phyloP scores from a whole-genome alignment of 2,113 vertebrate genomes.

The Sinocyclocheilus rhinocerous region DNA sequence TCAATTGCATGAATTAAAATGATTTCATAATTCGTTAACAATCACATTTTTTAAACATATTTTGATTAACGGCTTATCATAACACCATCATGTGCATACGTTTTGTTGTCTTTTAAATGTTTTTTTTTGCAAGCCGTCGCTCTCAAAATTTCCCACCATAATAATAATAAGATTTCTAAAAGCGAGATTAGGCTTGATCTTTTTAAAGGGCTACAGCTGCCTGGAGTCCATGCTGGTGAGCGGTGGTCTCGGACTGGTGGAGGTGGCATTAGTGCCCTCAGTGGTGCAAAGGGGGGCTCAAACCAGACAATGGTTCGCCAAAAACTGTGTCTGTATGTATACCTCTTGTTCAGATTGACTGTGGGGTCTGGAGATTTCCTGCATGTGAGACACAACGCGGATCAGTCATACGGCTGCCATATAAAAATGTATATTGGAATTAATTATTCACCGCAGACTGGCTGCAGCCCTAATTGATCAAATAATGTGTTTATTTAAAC shows the following conservation, averaged over 20 bases:
- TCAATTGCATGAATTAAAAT: background rate
- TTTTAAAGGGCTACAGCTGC: slow-evolving; percentile 49
- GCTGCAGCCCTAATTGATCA: slow-evolving; percentile 31
- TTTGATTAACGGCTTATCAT: background rate
- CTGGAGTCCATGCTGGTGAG: slow-evolving; percentile 54
- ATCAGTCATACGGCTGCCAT: slow-evolving; percentile 29
- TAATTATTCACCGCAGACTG: slow-evolving; percentile 35
- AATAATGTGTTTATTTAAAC: slow-evolving; percentile 38
- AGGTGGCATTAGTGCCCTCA: slow-evolving; percentile 60
- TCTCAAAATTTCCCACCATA: slow-evolving; percentile 11
- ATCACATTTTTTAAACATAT: background rate
- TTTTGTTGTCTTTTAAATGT: background rate
- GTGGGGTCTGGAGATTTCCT: slow-evolving; percentile 40
- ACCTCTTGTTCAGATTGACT: slow-evolving; percentile 50
- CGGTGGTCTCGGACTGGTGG: slow-evolving; percentile 50
- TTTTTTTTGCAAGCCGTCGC: background rate
- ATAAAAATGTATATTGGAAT: slow-evolving; percentile 39
- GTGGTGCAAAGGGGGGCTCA: slow-evolving; percentile 56
- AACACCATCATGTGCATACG: background rate
- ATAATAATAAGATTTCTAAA: slow-evolving; percentile 12
- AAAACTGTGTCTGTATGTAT: slow-evolving; percentile 56
- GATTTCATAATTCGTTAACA: background rate
- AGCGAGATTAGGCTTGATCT: slow-evolving; percentile 18
- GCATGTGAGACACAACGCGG: slow-evolving; percentile 18
- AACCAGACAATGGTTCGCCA: slow-evolving; percentile 64